These are phyloP conservation scores for Camponotus vicinus DNA, from an alignment of 1,140 invertebrate genomes.

Conservation along the genomic window DNA sequence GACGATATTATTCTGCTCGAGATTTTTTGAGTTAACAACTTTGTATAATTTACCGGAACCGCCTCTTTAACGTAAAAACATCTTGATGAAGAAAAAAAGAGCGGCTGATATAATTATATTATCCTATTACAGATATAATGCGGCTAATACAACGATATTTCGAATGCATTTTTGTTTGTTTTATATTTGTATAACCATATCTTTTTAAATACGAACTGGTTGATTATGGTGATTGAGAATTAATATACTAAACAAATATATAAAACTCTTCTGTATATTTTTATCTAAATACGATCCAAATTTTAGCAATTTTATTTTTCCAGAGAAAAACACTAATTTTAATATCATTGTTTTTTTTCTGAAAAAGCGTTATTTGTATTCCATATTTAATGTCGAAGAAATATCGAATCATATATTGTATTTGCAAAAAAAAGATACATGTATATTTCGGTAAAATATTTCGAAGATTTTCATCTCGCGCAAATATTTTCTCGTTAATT, in stretches of 20 bases:
- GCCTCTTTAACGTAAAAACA: conserved; percentile 11
- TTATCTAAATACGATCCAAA: background rate
- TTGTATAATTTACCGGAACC: conserved; percentile 18
- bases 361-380: too few species aligned
- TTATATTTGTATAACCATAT: background rate
- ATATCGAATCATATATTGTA: background rate
- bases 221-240: background rate
- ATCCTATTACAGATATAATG: background rate
- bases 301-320: background rate
- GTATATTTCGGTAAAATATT: background rate
- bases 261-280: background rate
- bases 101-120: background rate
- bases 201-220: background rate
- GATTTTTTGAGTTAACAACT: conserved; percentile 44
- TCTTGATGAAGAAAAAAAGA: background rate
- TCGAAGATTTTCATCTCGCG: background rate
- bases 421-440: background rate
- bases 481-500: background rate
- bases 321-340: background rate
- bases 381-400: background rate
- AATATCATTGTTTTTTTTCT: background rate
- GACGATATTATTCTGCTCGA: conserved; percentile 48
- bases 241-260: background rate
- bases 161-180: background rate
- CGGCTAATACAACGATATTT: background rate